These are phyloP conservation scores for Tinea trinotella DNA, from an alignment of 2,888 invertebrate genomes.

Conservation along the genomic window DNA sequence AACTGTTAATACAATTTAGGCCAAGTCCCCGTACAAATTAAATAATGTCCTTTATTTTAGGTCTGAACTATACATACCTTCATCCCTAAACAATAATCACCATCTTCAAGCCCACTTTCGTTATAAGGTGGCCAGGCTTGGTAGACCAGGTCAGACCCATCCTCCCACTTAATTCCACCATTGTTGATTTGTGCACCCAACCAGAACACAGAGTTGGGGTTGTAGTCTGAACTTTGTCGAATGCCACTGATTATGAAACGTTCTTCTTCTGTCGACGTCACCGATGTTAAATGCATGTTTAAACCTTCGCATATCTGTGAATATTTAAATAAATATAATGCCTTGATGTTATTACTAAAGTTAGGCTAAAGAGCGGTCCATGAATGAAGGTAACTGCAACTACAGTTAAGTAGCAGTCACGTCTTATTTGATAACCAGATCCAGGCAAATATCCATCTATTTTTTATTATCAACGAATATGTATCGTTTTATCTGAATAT, in stretches of 20 bases:
- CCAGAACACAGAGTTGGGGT: slow-evolving; percentile 82
- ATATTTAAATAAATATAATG: no score
- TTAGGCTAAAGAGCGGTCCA: no score
- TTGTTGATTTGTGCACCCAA: slow-evolving; percentile 68
- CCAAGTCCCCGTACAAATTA: no score
- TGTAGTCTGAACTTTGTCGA: slow-evolving; percentile 78
- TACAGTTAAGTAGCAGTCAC: no score
- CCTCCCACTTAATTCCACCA: slow-evolving; percentile 73
- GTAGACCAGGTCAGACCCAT: slow-evolving; percentile 74
- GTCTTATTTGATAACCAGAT: no score
- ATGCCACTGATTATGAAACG: slow-evolving; percentile 79
- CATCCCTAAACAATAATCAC: slow-evolving; percentile 51
- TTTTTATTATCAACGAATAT: no score
- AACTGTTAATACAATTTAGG: no score
- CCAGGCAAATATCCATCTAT: no score
- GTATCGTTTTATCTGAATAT: no score
- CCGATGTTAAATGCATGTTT: slow-evolving; percentile 79
- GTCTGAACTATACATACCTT: slow-evolving; percentile 51
- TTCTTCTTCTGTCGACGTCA: slow-evolving; percentile 78
- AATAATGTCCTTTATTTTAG: not conserved
- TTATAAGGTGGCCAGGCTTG: slow-evolving; percentile 77
- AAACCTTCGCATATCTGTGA: slow-evolving; percentile 77
- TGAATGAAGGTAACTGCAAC: no score
- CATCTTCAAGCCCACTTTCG: slow-evolving; percentile 43
- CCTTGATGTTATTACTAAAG: no score